Evolutionary conservation across 1,140 invertebrate species (phyloP).

Genomic region (Yoshiicerus persimilis): DNA sequence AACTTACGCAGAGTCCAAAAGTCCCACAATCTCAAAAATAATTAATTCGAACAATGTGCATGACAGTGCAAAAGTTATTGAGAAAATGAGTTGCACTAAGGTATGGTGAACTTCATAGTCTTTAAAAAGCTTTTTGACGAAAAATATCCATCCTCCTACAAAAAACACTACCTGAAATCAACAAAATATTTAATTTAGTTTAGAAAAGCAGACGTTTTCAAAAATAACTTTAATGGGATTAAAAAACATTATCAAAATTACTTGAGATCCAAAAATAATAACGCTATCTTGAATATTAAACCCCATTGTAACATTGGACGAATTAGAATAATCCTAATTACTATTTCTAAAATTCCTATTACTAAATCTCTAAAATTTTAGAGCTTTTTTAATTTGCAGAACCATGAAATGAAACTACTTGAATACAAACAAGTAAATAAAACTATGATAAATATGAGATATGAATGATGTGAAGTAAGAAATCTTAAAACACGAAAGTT

Average conservation of each 20-base stretch:
- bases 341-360: neutral
- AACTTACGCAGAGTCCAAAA: conserved; percentile 77
- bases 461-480: neutral
- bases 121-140: conserved; percentile 95
- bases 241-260: conserved; percentile 52
- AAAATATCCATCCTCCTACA: conserved; percentile 96
- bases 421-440: no score
- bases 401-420: no score
- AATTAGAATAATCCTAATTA: neutral
- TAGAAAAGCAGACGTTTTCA: neutral
- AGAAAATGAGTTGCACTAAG: conserved; percentile 94
- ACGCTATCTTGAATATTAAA: conserved; percentile 66
- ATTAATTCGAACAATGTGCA: conserved; percentile 99
- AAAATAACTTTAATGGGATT: conserved; percentile 5
- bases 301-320: conserved; percentile 18
- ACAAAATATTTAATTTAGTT: conserved; percentile 35
- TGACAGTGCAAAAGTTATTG: conserved; percentile 92
- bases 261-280: conserved; percentile 69
- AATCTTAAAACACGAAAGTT: no score
- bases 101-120: conserved; percentile 98
- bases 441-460: no score
- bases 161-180: conserved; percentile 87
- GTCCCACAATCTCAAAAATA: conserved; percentile 98
- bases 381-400: no score
- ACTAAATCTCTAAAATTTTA: no score